These are phyloP conservation scores for Lithosia quadra DNA, from an alignment of 2,888 invertebrate genomes.

Conservation along the genomic window DNA sequence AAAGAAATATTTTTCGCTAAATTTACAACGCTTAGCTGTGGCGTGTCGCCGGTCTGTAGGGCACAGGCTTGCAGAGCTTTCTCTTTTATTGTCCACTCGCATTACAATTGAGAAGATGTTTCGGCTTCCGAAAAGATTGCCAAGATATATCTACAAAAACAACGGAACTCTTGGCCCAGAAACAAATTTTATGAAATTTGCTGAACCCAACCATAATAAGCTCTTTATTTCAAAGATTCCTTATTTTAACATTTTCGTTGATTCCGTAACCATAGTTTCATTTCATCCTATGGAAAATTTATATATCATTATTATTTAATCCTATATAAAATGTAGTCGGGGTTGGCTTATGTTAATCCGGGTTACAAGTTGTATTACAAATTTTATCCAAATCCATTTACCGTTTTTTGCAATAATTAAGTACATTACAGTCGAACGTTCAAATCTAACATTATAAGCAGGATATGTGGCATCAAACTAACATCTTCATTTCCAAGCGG, in stretches of 20 bases:
- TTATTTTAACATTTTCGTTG: neutral
- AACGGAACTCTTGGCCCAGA: neutral
- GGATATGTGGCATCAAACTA: constrained; percentile 35
- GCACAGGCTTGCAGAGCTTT: constrained; percentile 52
- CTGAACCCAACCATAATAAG: constrained; percentile 6
- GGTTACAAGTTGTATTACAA: neutral
- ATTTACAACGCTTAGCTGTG: constrained; percentile 73
- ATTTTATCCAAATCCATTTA: neutral
- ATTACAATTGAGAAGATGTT: constrained; percentile 62
- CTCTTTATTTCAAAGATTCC: neutral
- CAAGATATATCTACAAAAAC: constrained; percentile 19
- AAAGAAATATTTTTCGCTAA: constrained; percentile 79
- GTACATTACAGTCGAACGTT: neutral
- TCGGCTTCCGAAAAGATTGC: constrained; percentile 32
- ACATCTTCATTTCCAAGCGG: constrained; percentile 40
- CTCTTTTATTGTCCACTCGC: constrained; percentile 62
- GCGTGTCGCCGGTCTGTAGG: constrained; percentile 56
- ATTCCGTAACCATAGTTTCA: neutral
- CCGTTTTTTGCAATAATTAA: neutral
- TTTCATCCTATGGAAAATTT: neutral
- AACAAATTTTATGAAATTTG: constrained; percentile 8
- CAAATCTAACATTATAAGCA: constrained; percentile 5
- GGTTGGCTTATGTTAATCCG: too few species aligned
- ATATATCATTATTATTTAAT: too few species aligned
- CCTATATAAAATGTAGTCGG: too few species aligned